A percentile compares a stretch with the other conserved stretches of the same genome.
Evolutionary conservation across 1,140 invertebrate genomes (phyloP).

Genomic region (Drosophila littoralis): DNA sequence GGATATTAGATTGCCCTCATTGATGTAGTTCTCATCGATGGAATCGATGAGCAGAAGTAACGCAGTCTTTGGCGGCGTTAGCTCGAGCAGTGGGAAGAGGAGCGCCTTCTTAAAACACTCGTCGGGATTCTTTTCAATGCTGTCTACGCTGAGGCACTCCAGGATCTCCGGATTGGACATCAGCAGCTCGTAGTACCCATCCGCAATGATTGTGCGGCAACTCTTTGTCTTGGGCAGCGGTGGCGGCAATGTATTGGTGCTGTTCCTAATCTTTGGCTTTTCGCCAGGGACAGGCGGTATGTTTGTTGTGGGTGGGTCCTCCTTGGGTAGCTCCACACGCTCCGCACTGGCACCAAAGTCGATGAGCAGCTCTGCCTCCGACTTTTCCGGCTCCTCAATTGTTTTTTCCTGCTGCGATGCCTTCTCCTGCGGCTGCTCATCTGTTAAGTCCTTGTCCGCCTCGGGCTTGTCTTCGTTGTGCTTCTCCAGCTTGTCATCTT

Average conservation of each 20-base stretch:
- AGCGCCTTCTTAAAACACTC: slow-evolving; percentile 95
- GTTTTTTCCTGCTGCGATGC: slow-evolving; percentile 17
- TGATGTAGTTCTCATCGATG: slow-evolving; percentile 91
- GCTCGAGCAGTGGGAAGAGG: slow-evolving; percentile 93
- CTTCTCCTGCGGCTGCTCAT: slow-evolving; percentile 4
- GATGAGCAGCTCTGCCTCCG: slow-evolving; percentile 51
- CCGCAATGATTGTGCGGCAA: slow-evolving; percentile 88
- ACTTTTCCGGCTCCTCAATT: slow-evolving; percentile 30
- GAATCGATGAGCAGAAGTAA: slow-evolving; percentile 95
- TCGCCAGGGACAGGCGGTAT: slow-evolving; percentile 57
- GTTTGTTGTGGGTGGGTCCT: slow-evolving; percentile 22
- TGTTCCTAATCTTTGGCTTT: slow-evolving; percentile 54
- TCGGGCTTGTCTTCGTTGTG: slow-evolving; percentile 64
- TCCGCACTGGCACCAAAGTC: slow-evolving; percentile 53
- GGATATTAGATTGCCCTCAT: slow-evolving; percentile 81
- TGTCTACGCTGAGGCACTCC: slow-evolving; percentile 85
- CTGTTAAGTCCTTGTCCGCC: slow-evolving; percentile 56
- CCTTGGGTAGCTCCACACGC: slow-evolving; percentile 11
- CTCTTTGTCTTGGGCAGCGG: slow-evolving; percentile 88
- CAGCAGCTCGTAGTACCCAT: slow-evolving; percentile 93
- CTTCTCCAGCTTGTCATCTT: slow-evolving; percentile 61
- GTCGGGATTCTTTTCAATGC: slow-evolving; percentile 93
- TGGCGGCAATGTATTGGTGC: slow-evolving; percentile 83
- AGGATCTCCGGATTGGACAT: slow-evolving; percentile 91
- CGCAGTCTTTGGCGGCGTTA: slow-evolving; percentile 92